These are phyloP conservation scores for Sorex maritimensis DNA, from an alignment of 2,797 vertebrate species.

Conservation along the genomic window DNA sequence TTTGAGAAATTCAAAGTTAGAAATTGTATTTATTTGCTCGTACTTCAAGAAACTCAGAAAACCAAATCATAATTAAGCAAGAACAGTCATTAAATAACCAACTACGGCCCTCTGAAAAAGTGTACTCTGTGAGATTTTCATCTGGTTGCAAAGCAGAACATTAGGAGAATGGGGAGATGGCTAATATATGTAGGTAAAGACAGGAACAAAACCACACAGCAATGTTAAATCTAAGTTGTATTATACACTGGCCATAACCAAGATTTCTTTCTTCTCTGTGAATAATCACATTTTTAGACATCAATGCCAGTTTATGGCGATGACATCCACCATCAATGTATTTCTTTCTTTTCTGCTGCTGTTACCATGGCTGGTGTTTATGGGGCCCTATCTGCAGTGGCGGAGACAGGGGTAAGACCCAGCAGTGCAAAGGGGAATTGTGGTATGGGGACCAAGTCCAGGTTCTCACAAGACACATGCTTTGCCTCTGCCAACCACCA, in stretches of 20 bases:
- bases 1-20: slow-evolving; percentile 60
- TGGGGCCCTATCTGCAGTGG: too few relatives aligned
- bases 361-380: too few relatives aligned
- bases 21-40: slow-evolving; percentile 48
- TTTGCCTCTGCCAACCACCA: too few relatives aligned
- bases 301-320: slow-evolving; percentile 1
- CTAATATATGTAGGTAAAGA: neutral
- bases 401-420: too few relatives aligned
- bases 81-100: slow-evolving; percentile 20
- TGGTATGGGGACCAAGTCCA: too few relatives aligned
- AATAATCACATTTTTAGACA: neutral
- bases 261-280: neutral
- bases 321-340: neutral
- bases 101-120: slow-evolving; percentile 23
- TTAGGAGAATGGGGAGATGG: neutral
- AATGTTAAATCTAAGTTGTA: neutral
- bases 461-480: too few relatives aligned
- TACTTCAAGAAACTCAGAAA: neutral
- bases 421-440: too few relatives aligned
- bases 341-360: neutral
- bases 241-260: neutral
- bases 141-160: neutral
- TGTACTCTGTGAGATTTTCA: slow-evolving; percentile 47
- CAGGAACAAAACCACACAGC: neutral
- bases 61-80: slow-evolving; percentile 57